These are phyloP conservation scores for Microdon myrmicae DNA, from an alignment of 2,888 invertebrate species.

Conservation along the genomic window DNA sequence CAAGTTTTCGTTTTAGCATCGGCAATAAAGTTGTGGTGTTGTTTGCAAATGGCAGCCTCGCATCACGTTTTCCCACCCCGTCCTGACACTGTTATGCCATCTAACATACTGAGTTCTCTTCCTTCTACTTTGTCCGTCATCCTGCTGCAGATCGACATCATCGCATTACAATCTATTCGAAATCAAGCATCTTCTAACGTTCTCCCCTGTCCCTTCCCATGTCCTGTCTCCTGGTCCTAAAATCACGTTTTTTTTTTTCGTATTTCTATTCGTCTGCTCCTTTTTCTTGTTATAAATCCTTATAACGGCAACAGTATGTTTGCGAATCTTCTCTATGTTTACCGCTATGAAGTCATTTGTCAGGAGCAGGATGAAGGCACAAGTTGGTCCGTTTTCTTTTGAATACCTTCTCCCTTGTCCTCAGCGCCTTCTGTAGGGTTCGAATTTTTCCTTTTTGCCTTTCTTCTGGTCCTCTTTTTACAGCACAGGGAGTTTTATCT, in stretches of 20 bases:
- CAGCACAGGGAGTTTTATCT: conserved; percentile 44
- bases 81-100: not conserved
- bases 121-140: conserved; percentile 14
- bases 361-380: conserved; percentile 26
- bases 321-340: conserved; percentile 38
- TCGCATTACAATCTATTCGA: conserved; percentile 46
- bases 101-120: not conserved
- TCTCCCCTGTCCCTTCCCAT: conserved; percentile 13
- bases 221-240: conserved; percentile 1
- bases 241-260: conserved; percentile 1
- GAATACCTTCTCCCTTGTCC: conserved; percentile 4
- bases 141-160: conserved; percentile 48
- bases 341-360: conserved; percentile 51
- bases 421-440: no score
- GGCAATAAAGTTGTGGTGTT: conserved; percentile 37
- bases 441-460: conserved; percentile 14
- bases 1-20: conserved; percentile 35
- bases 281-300: conserved; percentile 38
- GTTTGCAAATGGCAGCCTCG: conserved; percentile 14
- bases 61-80: not conserved
- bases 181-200: conserved; percentile 46
- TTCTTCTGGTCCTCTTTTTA: no score
- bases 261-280: conserved; percentile 1
- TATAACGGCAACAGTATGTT: conserved; percentile 53
- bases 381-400: conserved; percentile 34